Base-by-base conservation (phyloP, 2,797 vertebrate genomes). In the Morus bassanus region DNA sequence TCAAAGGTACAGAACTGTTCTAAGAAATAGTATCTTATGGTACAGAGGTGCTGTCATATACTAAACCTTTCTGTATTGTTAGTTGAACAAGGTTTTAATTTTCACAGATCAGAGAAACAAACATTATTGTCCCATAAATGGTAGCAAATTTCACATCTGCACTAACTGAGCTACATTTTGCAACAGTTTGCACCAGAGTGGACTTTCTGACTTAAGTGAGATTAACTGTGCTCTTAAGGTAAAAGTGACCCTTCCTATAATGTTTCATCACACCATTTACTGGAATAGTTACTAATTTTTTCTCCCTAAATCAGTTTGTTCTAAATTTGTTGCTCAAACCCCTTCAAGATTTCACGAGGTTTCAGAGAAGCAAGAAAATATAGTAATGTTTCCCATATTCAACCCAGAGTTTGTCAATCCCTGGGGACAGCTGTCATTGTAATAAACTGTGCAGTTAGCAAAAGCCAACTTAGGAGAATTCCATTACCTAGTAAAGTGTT, bases 401-500 rank as follows among this genome's bases (percentile, higher is more conserved):
- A 78, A 4, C 33, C 31, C 1, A 18, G 67, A 89, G 57, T 76
- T 89, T 88, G 60, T 85, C 90, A 54, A 77, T 90, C 68, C 76
- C 48, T 46, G 39, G 59, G 56, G 41, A 61, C 30, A 75, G 37
- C 67, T 91, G 51, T 90, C 48, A 27, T 70, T 82, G 74, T 76
- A 87, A 89, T 85, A 94, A 96, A 84, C 64, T 28, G 30, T 25
- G 51, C 65, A 48, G 53, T 78, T 85, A 89, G 61, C 70, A 88
- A 89, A 90, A 93, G 43, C 64, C 37, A 48, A 7, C 2, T 70
- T 76, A 59, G 51, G 50, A 63, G 59, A 87, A 89, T 93, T 84
- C 92, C 86, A 92, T 92, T 93, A 91, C 76, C 83, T 88, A 53
- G 31, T 72, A 57, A 82, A 83, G 70, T 86, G 59, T 48, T 93